Percentiles rank a stretch among this genome's conserved stretches.
Conservation (phyloP, 1,140 invertebrate species). For the Pseudomyrmex concolor region DNA sequence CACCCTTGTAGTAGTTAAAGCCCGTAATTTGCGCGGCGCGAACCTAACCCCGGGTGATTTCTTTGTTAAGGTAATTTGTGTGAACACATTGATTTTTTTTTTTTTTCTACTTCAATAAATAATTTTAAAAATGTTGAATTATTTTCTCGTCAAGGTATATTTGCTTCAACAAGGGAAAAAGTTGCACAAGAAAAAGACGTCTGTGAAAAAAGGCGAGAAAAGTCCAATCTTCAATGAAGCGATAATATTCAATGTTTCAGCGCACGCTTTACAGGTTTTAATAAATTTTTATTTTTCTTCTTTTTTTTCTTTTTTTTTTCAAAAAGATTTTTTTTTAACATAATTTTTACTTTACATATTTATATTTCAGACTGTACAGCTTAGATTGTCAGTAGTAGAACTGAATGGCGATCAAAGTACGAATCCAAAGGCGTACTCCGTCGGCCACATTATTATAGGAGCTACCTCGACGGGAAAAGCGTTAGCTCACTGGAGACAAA, state of each 20-base stretch:
- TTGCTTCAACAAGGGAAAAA: slow-evolving; percentile 91
- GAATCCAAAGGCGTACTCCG: slow-evolving; percentile 84
- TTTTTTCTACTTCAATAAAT: slow-evolving; percentile 3
- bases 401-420: slow-evolving; percentile 79
- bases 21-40: slow-evolving; percentile 83
- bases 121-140: slow-evolving; percentile 13
- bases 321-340: neutral
- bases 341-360: neutral
- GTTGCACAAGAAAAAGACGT: slow-evolving; percentile 91
- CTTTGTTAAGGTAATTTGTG: slow-evolving; percentile 80
- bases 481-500: slow-evolving; percentile 93
- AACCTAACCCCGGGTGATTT: slow-evolving; percentile 79
- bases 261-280: slow-evolving; percentile 87
- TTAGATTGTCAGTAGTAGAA: slow-evolving; percentile 89
- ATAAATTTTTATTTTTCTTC: neutral
- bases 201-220: slow-evolving; percentile 88
- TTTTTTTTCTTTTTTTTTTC: neutral
- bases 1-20: slow-evolving; percentile 87
- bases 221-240: slow-evolving; percentile 92
- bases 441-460: slow-evolving; percentile 91
- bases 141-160: slow-evolving; percentile 87
- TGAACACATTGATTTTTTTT: neutral
- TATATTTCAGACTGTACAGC: slow-evolving; percentile 88
- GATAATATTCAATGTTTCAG: slow-evolving; percentile 91
- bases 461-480: slow-evolving; percentile 89